Evolutionary conservation across 2,113 vertebrate species (phyloP), one percentile per base, ranked within the genome.

Genomic region (Narcine bancroftii): DNA sequence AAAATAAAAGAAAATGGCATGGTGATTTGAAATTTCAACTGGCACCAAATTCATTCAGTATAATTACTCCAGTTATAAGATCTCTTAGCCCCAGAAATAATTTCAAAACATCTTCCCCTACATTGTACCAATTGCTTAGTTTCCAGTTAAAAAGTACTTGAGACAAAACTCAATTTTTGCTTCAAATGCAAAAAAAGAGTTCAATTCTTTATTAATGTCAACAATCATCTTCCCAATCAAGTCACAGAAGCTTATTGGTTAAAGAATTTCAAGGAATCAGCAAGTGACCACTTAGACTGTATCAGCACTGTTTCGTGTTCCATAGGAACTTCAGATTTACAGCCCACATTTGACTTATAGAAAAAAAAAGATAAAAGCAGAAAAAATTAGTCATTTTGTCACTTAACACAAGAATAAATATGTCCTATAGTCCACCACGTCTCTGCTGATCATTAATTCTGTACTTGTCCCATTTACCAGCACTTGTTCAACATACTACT

Each of bases 31-130:
- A 91, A 71, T 71, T 29, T 91, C 47, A 89, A 65, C 65, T 47
- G 65, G 89, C 89, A 91, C 63, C 63, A 91, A 91, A 91, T 91
- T 66, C 60, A 91, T 91, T 91, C 89, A 91, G 21, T 69, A 45
- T 45, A 91, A 29, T 66, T 66, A 15, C 39, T 69, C 36, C 29
- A 47, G 65, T 21, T 39, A 63, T 63, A 29, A 91, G 36, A 65
- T 13, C 10, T 42, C 13, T 45, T 0, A 45, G 33, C 9, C 60
- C 33, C 63, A 42, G 63, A 71, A 91, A 47, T 45, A 91, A 91
- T 91, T 69, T 45, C 42, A 36, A 66, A 45, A 26, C 42, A 6
- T 65, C 71, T 33, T 91, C 42, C 42, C 36, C 47, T 66, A 29
- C 26, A 91, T 69, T 47, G 15, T 53, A 91, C 3, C 11, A 71